A percentile compares a stretch with the other conserved stretches of the same genome.
phyloP scores from a whole-genome alignment of 2,888 invertebrate genomes.

The Ennomos quercinarius region DNA sequence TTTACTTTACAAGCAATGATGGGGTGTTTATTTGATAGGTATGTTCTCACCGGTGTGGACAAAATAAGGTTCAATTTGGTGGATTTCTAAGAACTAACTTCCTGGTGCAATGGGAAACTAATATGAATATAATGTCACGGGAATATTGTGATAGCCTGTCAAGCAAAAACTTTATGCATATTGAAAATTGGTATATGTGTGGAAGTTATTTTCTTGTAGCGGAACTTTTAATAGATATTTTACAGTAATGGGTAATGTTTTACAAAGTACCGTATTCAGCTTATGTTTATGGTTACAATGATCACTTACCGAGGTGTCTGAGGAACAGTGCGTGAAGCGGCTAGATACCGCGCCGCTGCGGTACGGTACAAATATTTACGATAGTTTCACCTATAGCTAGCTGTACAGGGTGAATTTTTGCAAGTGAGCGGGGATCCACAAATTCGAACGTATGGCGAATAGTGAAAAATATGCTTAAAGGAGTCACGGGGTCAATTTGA shows the following conservation, averaged over 20 bases:
- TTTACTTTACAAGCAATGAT: slow-evolving; percentile 14
- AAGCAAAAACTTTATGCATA: slow-evolving; percentile 23
- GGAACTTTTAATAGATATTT: slow-evolving; percentile 3
- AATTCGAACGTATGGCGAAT: too few species aligned
- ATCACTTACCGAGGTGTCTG: too few species aligned
- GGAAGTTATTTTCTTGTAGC: slow-evolving; percentile 15
- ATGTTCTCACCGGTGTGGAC: background rate
- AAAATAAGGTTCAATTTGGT: slow-evolving; percentile 10
- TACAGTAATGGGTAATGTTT: background rate
- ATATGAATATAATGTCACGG: slow-evolving; percentile 27
- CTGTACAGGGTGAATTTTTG: too few species aligned
- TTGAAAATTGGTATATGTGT: slow-evolving; percentile 17
- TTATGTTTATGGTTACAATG: too few species aligned
- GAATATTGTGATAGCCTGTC: slow-evolving; percentile 12
- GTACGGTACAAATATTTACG: too few species aligned
- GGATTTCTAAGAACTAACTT: slow-evolving; percentile 3
- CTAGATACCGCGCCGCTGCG: too few species aligned
- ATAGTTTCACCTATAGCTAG: too few species aligned
- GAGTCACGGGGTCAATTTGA: too few species aligned
- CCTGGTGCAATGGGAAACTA: slow-evolving; percentile 21
- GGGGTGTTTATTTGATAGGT: background rate
- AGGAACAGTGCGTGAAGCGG: too few species aligned
- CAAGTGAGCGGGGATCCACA: too few species aligned
- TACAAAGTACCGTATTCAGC: background rate
- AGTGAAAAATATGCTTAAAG: too few species aligned